A percentile compares a stretch with the other conserved stretches of the same genome.
phyloP scores from a whole-genome alignment of 2,888 invertebrate genomes.

The Chloroclystis v-ata region DNA sequence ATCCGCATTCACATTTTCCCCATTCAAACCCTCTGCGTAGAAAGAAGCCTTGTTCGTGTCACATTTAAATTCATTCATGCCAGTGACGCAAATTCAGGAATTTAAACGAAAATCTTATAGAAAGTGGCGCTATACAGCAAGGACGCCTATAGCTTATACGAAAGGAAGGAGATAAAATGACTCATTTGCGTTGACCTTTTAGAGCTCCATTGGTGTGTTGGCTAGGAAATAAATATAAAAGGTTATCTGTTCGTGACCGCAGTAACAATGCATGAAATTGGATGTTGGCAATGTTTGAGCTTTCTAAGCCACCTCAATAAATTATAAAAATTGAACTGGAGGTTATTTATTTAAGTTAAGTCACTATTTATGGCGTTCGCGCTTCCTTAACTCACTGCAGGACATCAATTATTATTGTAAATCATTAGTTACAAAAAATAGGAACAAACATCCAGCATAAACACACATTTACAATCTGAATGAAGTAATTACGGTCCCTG shows the following conservation, averaged over 20 bases:
- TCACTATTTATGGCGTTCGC: no score
- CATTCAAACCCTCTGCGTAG: slow-evolving; percentile 33
- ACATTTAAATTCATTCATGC: slow-evolving; percentile 52
- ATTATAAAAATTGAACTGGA: slow-evolving; percentile 5
- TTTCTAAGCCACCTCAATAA: slow-evolving; percentile 25
- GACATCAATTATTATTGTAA: no score
- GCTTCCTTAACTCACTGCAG: no score
- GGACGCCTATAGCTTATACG: no score
- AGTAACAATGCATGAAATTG: slow-evolving; percentile 24
- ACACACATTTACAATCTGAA: slow-evolving; percentile 7
- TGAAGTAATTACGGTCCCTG: slow-evolving; percentile 26
- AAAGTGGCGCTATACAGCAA: slow-evolving; percentile 12
- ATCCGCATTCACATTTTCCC: slow-evolving; percentile 61
- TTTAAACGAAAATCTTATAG: slow-evolving; percentile 32
- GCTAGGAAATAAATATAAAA: slow-evolving; percentile 26
- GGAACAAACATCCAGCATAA: no score
- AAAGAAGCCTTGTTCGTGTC: slow-evolving; percentile 40
- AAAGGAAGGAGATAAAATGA: slow-evolving; percentile 19
- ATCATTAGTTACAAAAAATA: no score
- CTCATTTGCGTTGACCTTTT: slow-evolving; percentile 32
- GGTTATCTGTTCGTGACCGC: slow-evolving; percentile 27
- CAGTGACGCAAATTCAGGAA: slow-evolving; percentile 39
- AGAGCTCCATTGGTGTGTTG: slow-evolving; percentile 20
- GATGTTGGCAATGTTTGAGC: slow-evolving; percentile 25
- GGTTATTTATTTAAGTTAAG: no score